phyloP scores from a whole-genome alignment of 1,140 invertebrate genomes.

The Ostrea denselamellosa region DNA sequence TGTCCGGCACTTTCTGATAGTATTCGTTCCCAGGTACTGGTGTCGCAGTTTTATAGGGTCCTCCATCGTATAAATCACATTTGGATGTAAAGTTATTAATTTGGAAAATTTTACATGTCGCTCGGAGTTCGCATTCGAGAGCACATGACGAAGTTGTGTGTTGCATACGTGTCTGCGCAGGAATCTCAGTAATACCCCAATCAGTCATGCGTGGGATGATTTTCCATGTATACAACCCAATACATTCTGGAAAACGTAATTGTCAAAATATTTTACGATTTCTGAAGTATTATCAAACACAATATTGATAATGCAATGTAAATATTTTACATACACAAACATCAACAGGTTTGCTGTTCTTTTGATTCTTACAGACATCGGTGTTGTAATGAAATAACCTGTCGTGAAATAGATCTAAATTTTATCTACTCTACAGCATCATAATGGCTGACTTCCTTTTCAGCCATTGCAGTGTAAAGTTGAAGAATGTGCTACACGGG shows the following conservation, averaged over 20 bases:
- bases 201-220: background rate
- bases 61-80: background rate
- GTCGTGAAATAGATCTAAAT: too few species aligned
- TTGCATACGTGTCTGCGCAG: background rate
- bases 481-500: too few species aligned
- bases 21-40: background rate
- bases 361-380: too few species aligned
- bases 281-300: too few species aligned
- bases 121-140: background rate
- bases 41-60: background rate
- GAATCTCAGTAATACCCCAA: background rate
- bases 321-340: too few species aligned
- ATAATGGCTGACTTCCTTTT: too few species aligned
- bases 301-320: too few species aligned
- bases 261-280: too few species aligned
- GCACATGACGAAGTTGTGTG: background rate
- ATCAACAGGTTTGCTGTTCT: too few species aligned
- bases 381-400: too few species aligned
- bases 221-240: background rate
- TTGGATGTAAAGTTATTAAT: background rate
- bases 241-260: background rate
- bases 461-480: too few species aligned
- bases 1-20: background rate
- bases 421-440: too few species aligned
- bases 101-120: background rate